A percentile compares a stretch with the other conserved stretches of the same genome.
phyloP scores from a whole-genome alignment of 2,113 vertebrate species.

The Lethenteron reissneri region DNA sequence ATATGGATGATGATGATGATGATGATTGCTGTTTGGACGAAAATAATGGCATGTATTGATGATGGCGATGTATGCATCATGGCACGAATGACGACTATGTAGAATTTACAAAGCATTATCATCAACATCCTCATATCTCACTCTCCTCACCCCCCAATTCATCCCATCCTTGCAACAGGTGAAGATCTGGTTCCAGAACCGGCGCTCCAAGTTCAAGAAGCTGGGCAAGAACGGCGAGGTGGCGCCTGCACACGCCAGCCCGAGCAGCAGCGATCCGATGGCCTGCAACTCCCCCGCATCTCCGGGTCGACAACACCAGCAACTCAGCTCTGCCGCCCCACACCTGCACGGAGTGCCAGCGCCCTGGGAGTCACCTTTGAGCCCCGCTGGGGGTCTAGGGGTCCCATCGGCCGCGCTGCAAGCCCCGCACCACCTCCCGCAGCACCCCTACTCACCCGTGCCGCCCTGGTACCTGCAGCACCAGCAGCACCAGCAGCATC shows the following conservation, averaged over 20 bases:
- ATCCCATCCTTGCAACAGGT: conserved; percentile 28
- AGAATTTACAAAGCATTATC: too few relatives aligned
- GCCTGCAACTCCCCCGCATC: conserved; percentile 96
- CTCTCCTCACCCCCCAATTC: too few relatives aligned
- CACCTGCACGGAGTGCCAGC: background rate
- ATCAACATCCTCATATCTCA: too few relatives aligned
- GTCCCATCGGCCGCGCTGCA: conserved; percentile 1
- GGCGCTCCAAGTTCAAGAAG: conserved; percentile 97
- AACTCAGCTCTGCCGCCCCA: too few relatives aligned
- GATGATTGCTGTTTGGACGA: too few relatives aligned
- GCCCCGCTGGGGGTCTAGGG: background rate
- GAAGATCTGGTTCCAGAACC: conserved; percentile 99
- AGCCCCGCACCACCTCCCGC: background rate
- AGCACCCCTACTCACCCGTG: background rate
- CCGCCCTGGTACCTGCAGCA: background rate
- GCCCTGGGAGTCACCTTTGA: background rate
- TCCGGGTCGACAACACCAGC: conserved; percentile 21
- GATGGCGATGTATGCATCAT: too few relatives aligned
- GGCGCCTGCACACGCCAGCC: conserved; percentile 73
- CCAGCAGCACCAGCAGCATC: background rate
- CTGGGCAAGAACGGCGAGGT: conserved; percentile 97
- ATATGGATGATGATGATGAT: too few relatives aligned
- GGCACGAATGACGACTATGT: too few relatives aligned
- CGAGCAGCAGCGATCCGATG: conserved; percentile 97
- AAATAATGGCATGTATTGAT: too few relatives aligned